phyloP scores from a whole-genome alignment of 2,888 invertebrate genomes.

The Macaria notata region DNA sequence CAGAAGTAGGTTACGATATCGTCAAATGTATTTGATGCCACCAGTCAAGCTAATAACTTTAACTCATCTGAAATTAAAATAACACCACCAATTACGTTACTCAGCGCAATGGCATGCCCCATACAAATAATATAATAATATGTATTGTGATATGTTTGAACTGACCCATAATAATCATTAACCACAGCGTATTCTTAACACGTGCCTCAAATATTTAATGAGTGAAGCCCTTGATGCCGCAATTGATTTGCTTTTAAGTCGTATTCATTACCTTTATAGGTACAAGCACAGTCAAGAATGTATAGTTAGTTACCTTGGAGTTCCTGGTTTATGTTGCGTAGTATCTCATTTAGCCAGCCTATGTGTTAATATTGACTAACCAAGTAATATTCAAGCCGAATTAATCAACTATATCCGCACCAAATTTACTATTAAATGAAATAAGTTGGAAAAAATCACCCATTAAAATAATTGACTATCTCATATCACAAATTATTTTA shows the following conservation, averaged over 20 bases:
- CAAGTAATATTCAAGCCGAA: too few relatives aligned
- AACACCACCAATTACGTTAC: not conserved
- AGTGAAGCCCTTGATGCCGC: slow-evolving; percentile 6
- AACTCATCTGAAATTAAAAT: too few relatives aligned
- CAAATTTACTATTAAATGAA: too few relatives aligned
- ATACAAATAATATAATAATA: not conserved
- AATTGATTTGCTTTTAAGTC: slow-evolving; percentile 1
- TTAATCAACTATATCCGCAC: too few relatives aligned
- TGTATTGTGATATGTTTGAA: slow-evolving; percentile 4
- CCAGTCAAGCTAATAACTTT: too few relatives aligned
- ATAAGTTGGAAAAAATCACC: too few relatives aligned
- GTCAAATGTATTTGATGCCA: too few relatives aligned
- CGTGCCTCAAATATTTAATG: slow-evolving; percentile 8
- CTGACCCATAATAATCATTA: slow-evolving; percentile 9
- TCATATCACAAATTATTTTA: too few relatives aligned
- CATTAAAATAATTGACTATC: too few relatives aligned
- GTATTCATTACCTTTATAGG: too few relatives aligned
- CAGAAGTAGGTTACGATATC: too few relatives aligned
- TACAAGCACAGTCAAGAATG: not conserved
- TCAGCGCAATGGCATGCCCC: slow-evolving; percentile 7
- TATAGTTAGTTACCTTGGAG: not conserved
- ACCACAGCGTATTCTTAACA: slow-evolving; percentile 5
- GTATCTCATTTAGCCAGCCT: not conserved
- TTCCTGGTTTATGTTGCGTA: not conserved
- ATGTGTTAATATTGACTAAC: not conserved